Evolutionary conservation across 2,797 vertebrate genomes (phyloP), one percentile per base, ranked within the genome.

Genomic region (Pangasius larnaudii): DNA sequence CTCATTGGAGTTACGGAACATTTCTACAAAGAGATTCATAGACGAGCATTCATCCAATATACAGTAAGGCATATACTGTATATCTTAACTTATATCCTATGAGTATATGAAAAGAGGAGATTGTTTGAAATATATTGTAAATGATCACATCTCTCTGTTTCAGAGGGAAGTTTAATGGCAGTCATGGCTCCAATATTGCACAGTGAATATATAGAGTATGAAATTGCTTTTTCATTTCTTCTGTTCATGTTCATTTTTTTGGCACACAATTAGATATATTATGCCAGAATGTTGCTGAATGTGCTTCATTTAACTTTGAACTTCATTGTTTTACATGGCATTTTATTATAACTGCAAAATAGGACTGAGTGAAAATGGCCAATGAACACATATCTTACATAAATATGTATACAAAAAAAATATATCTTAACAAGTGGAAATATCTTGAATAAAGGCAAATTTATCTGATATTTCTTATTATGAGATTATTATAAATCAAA

Each of bases 131-230:
- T 49, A 7, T 65, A 56, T 0, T 5, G 14, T 18, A 58, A 85
- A 42, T 49, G 8, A 51, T 49, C 24, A 6, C 22, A 36, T 72
- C 83, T 42, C 11, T 88, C 88, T 92, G 86, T 9, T 86, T 71
- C 90, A 85, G 72, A 16, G 77, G 16, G 13, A 82, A 19, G 19
- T 71, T 72, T 14, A 82, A 14, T 85, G 72, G 65, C 77, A 93
- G 86, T 61, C 86, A 97, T 96, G 96, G 91, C 95, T 85, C 94
- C 92, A 0, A 96, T 96, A 94, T 91, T 96, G 88, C 92, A 92
- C 88, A 91, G 88, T 19, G 94, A 95, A 11, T 94, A 94, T 58
- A 94, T 95, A 89, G 93, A 95, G 96, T 97, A 90, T 96, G 96
- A 93, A 84, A 72, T n/a, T 22, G 10, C 19, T 42, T 51, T 24